Evolutionary conservation across 92 coral and sea anemone genomes (phyloP).

Genomic region (Pocillopora grandis): DNA sequence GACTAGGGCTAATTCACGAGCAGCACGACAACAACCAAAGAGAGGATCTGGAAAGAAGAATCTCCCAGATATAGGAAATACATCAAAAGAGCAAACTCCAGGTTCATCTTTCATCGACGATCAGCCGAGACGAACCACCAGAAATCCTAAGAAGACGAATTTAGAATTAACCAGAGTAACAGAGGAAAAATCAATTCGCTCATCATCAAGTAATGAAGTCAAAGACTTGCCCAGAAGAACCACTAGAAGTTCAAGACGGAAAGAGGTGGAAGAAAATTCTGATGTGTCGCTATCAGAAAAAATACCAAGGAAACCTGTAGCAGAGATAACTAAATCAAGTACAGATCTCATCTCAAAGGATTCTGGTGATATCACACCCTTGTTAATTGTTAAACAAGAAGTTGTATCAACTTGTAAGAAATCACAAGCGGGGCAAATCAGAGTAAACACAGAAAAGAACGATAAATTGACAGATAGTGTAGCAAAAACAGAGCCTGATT

Average conservation of each 20-base stretch:
- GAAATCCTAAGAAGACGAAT: conserved; percentile 27
- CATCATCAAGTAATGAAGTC: neutral
- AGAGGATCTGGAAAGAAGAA: conserved; percentile 31
- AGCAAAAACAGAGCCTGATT: neutral
- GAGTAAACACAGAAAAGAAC: neutral
- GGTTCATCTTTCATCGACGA: conserved; percentile 26
- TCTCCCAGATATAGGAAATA: conserved; percentile 9
- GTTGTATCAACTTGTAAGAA: conserved; percentile 15
- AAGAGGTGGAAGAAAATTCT: neutral
- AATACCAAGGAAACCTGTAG: neutral
- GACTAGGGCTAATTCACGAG: conserved; percentile 25
- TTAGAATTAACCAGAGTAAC: neutral
- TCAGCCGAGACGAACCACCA: conserved; percentile 25
- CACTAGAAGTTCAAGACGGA: conserved; percentile 56
- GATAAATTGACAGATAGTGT: neutral
- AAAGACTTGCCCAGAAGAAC: conserved; percentile 30
- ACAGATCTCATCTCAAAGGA: neutral
- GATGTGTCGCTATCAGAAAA: conserved; percentile 4
- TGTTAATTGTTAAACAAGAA: conserved; percentile 11
- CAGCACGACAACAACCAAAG: conserved; percentile 51
- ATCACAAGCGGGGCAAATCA: conserved; percentile 9
- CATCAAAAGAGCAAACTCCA: conserved; percentile 10
- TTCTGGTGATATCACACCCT: neutral
- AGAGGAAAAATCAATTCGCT: neutral
- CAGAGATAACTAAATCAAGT: conserved; percentile 2